Evolutionary conservation across 2,888 invertebrate species (phyloP).

Genomic region (Chrysina gloriosa): DNA sequence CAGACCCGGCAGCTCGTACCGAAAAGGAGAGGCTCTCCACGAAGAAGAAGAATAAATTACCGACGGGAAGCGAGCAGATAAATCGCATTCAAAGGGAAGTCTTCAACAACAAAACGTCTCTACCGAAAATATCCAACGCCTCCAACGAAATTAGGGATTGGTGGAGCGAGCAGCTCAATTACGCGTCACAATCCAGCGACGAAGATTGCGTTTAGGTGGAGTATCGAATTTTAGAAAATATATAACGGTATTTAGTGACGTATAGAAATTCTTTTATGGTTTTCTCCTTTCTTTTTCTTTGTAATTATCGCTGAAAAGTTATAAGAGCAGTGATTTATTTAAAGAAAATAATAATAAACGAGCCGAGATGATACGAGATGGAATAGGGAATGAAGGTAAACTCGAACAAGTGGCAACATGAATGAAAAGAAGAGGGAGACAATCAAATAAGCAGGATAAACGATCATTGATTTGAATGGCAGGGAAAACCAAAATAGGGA

Average conservation of each 20-base stretch:
- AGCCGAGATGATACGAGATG: too few relatives aligned
- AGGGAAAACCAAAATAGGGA: too few relatives aligned
- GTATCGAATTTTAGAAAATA: not conserved
- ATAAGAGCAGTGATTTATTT: too few relatives aligned
- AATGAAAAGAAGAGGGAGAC: too few relatives aligned
- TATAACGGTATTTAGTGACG: not conserved
- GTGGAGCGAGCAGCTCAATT: conserved; percentile 84
- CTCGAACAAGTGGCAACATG: too few relatives aligned
- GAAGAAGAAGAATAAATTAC: conserved; percentile 70
- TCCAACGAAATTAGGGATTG: conserved; percentile 84
- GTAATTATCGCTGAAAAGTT: too few relatives aligned
- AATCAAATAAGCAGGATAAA: too few relatives aligned
- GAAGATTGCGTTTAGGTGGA: conserved; percentile 63
- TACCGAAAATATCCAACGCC: conserved; percentile 68
- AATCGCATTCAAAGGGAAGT: conserved; percentile 65
- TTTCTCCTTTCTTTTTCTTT: too few relatives aligned
- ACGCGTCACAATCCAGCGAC: conserved; percentile 73
- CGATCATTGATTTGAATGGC: too few relatives aligned
- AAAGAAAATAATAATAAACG: too few relatives aligned
- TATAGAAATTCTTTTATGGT: too few relatives aligned
- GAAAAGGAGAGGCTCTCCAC: conserved; percentile 69
- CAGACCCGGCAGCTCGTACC: conserved; percentile 74
- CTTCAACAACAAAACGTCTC: conserved; percentile 64
- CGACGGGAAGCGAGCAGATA: conserved; percentile 61
- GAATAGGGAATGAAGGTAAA: too few relatives aligned